Conservation (phyloP, 2,113 vertebrate species). For the Archocentrus centrarchus region DNA sequence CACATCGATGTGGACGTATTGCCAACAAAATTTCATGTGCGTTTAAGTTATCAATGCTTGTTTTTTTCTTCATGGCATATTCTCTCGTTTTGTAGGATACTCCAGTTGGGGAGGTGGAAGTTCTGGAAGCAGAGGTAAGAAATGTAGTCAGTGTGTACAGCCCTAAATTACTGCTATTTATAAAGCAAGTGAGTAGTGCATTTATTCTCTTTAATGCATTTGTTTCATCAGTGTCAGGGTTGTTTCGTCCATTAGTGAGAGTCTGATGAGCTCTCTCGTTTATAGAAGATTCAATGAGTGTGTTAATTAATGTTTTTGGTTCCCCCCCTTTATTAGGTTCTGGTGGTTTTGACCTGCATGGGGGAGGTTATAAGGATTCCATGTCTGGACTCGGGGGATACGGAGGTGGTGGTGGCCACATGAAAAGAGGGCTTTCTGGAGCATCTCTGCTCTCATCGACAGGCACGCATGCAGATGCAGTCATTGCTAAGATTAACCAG, state of each 20-base stretch:
- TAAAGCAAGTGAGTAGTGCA: background rate
- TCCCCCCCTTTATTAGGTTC: conserved; percentile 62
- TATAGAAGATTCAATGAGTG: no score
- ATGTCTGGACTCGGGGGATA: conserved; percentile 77
- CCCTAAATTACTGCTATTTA: background rate
- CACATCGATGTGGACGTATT: background rate
- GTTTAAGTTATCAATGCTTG: background rate
- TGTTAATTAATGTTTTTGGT: background rate
- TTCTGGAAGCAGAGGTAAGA: conserved; percentile 76
- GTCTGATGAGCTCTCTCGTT: no score
- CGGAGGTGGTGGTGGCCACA: conserved; percentile 65
- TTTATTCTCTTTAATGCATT: background rate
- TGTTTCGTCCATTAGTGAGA: background rate
- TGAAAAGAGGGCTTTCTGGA: conserved; percentile 77
- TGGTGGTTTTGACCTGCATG: conserved; percentile 76
- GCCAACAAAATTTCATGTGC: background rate
- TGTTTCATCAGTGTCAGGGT: background rate
- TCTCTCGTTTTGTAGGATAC: conserved; percentile 63
- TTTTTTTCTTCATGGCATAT: background rate
- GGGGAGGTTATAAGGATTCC: conserved; percentile 78
- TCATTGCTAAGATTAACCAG: conserved; percentile 91
- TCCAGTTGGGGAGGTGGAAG: conserved; percentile 80
- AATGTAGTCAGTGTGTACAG: background rate
- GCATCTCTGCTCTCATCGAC: conserved; percentile 72
- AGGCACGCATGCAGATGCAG: conserved; percentile 82